A percentile compares a stretch with the other conserved stretches of the same genome.
These are phyloP conservation scores for Lordiphosa fenestrarum DNA, from an alignment of 2,888 invertebrate species.

Conservation along the genomic window DNA sequence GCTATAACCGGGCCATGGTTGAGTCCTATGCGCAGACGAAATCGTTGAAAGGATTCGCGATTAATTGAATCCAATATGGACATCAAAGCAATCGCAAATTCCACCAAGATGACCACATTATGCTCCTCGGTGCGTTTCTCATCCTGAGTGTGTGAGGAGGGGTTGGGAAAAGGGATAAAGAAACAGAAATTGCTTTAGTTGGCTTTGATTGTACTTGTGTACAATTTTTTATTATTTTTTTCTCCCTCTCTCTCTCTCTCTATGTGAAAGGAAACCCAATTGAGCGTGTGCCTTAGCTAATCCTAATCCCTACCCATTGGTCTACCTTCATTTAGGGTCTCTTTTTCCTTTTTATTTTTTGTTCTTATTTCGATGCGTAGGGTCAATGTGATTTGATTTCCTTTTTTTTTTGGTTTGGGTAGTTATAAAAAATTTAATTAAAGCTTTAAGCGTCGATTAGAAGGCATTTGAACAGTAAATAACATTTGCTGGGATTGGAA, in stretches of 20 bases:
- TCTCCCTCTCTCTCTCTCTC: slow-evolving; percentile 25
- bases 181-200: slow-evolving; percentile 40
- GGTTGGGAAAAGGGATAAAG: background rate
- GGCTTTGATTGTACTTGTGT: slow-evolving; percentile 28
- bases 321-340: slow-evolving; percentile 51
- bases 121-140: slow-evolving; percentile 90
- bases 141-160: slow-evolving; percentile 81
- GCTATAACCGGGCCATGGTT: slow-evolving; percentile 88
- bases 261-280: slow-evolving; percentile 47
- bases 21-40: slow-evolving; percentile 91
- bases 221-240: too few species aligned
- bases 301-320: slow-evolving; percentile 48
- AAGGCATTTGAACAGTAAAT: slow-evolving; percentile 50
- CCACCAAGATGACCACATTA: slow-evolving; percentile 93
- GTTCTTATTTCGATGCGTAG: slow-evolving; percentile 11
- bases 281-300: slow-evolving; percentile 57
- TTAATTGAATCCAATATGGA: slow-evolving; percentile 96
- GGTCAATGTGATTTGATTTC: slow-evolving; percentile 50
- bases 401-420: slow-evolving; percentile 16
- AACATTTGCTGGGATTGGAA: slow-evolving; percentile 27
- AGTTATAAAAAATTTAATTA: slow-evolving; percentile 58
- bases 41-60: slow-evolving; percentile 97
- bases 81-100: slow-evolving; percentile 96
- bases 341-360: slow-evolving; percentile 32
- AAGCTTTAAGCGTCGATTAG: slow-evolving; percentile 59